Evolutionary conservation across 1,140 invertebrate genomes (phyloP).

Genomic region (Eciton burchellii): DNA sequence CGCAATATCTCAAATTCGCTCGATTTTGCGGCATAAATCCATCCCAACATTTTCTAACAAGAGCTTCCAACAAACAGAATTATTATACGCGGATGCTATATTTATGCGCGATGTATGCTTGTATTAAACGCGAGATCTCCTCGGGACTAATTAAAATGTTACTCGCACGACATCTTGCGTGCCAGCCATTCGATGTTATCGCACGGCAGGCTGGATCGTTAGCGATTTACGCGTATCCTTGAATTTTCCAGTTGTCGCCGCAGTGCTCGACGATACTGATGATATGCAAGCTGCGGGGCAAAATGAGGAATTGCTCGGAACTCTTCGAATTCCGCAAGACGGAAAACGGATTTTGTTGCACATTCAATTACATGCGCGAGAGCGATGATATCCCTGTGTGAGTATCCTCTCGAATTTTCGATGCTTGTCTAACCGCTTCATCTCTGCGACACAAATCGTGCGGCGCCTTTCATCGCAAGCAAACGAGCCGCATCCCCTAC

Average conservation of each 20-base stretch:
- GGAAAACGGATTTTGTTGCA: conserved; percentile 87
- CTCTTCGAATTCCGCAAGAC: conserved; percentile 85
- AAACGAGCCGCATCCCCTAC: not conserved
- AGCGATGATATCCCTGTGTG: conserved; percentile 71
- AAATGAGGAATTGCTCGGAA: conserved; percentile 79
- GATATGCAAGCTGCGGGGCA: conserved; percentile 83
- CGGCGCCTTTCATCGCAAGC: not conserved
- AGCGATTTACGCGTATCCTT: not conserved
- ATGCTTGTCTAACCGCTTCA: conserved; percentile 3
- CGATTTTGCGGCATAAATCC: conserved; percentile 32
- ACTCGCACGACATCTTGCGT: conserved; percentile 12
- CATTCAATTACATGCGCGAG: conserved; percentile 85
- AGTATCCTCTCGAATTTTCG: conserved; percentile 44
- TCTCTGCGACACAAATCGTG: not conserved
- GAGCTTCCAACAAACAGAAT: not conserved
- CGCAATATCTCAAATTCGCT: no score
- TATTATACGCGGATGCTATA: conserved; percentile 6
- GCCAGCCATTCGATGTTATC: not conserved
- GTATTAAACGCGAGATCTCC: not conserved
- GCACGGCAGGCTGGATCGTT: not conserved
- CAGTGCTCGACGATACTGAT: conserved; percentile 84
- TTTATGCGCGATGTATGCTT: not conserved
- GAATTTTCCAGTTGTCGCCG: conserved; percentile 84
- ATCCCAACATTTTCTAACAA: not conserved
- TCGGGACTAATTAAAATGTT: conserved; percentile 24